phyloP scores from a whole-genome alignment of 1,140 invertebrate genomes.

The Tetraneura akinire region DNA sequence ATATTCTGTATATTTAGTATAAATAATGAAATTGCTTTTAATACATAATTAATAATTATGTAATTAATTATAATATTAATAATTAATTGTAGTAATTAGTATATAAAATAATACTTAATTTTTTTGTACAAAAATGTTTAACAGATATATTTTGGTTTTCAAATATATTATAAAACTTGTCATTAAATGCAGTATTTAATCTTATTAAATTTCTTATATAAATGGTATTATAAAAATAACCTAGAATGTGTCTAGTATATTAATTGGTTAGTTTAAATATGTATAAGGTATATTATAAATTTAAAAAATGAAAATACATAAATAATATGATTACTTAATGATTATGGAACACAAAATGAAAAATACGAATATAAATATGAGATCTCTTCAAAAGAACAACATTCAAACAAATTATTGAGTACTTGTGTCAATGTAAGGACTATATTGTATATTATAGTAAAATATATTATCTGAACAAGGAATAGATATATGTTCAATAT shows the following conservation, averaged over 20 bases:
- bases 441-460: not conserved
- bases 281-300: too few species aligned
- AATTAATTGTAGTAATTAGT: too few species aligned
- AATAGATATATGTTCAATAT: too few species aligned
- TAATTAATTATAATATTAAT: not conserved
- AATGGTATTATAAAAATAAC: not conserved
- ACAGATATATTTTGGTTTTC: not conserved
- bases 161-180: not conserved
- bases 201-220: too few species aligned
- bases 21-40: not conserved
- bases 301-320: too few species aligned
- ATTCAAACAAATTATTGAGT: not conserved
- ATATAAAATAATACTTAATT: not conserved
- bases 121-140: not conserved
- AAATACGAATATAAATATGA: not conserved
- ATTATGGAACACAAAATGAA: constrained; percentile 10
- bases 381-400: not conserved
- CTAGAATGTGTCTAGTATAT: not conserved
- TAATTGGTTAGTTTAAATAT: too few species aligned
- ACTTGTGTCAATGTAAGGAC: not conserved
- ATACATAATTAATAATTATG: not conserved
- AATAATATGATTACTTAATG: too few species aligned
- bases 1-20: not conserved
- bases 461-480: too few species aligned
- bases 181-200: not conserved